Evolutionary conservation across 2,888 invertebrate species (phyloP).

Genomic region (Agrochola macilenta): DNA sequence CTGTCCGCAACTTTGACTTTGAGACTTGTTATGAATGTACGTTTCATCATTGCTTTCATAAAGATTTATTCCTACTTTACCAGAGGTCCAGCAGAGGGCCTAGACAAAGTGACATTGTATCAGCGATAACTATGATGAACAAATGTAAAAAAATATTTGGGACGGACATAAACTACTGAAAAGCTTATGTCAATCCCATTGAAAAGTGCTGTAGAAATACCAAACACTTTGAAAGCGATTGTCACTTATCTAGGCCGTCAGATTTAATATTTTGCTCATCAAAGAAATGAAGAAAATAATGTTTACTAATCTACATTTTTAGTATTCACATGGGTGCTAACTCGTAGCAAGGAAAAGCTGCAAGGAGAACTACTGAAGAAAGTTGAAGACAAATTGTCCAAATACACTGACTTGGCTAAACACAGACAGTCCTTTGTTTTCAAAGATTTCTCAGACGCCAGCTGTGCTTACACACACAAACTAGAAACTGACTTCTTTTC

Average conservation of each 20-base stretch:
- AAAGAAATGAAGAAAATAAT: neutral
- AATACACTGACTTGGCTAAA: slow-evolving; percentile 82
- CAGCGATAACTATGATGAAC: no score
- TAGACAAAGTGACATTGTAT: neutral
- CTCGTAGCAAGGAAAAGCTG: slow-evolving; percentile 80
- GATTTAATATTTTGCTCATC: neutral
- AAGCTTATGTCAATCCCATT: neutral
- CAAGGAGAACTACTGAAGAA: slow-evolving; percentile 79
- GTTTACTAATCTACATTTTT: slow-evolving; percentile 64
- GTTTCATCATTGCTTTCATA: neutral
- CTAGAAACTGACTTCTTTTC: slow-evolving; percentile 82
- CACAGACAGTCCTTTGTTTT: slow-evolving; percentile 81
- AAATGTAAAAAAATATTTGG: neutral
- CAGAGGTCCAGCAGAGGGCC: neutral
- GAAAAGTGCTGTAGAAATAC: neutral
- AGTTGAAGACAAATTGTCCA: slow-evolving; percentile 80
- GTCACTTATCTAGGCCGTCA: no score
- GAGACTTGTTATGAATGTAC: neutral
- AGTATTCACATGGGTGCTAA: slow-evolving; percentile 85
- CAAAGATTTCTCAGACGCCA: slow-evolving; percentile 81
- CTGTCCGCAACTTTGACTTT: neutral
- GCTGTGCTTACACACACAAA: slow-evolving; percentile 79
- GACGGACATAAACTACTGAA: neutral
- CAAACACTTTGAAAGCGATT: neutral
- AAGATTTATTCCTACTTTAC: no score